Evolutionary conservation across 2,888 invertebrate species (phyloP).

Genomic region (Eupsilia transversa): DNA sequence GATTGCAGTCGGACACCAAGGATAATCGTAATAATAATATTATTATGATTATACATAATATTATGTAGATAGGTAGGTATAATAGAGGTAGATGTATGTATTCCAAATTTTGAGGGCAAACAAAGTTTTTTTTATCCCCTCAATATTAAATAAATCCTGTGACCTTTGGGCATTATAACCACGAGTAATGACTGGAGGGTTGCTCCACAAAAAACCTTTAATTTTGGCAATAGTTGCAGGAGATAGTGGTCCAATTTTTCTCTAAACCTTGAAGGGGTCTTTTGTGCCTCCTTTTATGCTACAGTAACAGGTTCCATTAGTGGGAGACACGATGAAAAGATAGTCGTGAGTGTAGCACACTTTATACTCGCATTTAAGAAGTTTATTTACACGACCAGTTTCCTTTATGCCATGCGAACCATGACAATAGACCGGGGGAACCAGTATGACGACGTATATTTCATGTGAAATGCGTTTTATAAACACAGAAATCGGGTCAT

Average conservation of each 20-base stretch:
- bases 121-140: background rate
- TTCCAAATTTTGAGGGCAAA: background rate
- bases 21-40: too few relatives aligned
- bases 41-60: too few relatives aligned
- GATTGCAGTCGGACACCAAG: too few relatives aligned
- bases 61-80: too few relatives aligned
- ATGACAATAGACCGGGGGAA: constrained; percentile 51
- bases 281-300: constrained; percentile 69
- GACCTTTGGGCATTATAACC: constrained; percentile 23
- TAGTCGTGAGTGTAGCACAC: constrained; percentile 49
- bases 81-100: background rate
- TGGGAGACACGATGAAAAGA: constrained; percentile 67
- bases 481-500: background rate
- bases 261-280: constrained; percentile 59
- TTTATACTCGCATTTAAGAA: constrained; percentile 57
- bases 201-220: constrained; percentile 27
- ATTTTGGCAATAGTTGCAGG: constrained; percentile 51
- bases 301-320: constrained; percentile 73
- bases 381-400: constrained; percentile 61
- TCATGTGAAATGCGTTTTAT: constrained; percentile 32
- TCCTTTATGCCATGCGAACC: constrained; percentile 36
- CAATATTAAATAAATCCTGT: constrained; percentile 17
- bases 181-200: constrained; percentile 10
- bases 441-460: constrained; percentile 56
- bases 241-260: constrained; percentile 68